A percentile compares a stretch with the other conserved stretches of the same genome.
Evolutionary conservation across 2,113 vertebrate species (phyloP).

Genomic region (Atherinomorus stipes): DNA sequence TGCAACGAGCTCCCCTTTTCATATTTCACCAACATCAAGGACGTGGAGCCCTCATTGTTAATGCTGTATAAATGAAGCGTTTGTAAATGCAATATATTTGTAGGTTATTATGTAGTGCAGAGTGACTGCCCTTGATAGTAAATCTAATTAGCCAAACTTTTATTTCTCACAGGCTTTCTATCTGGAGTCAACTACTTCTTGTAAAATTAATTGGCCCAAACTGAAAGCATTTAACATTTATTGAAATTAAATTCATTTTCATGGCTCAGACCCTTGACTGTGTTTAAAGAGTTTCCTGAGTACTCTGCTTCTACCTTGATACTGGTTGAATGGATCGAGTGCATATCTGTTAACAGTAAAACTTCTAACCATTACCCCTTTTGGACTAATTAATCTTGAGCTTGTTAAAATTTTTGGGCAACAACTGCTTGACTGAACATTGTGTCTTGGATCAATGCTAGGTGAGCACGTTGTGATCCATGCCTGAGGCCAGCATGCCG

Average conservation of each 20-base stretch:
- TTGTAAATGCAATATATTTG: constrained; percentile 61
- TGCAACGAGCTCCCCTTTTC: constrained; percentile 30
- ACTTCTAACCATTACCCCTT: constrained; percentile 20
- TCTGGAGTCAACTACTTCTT: constrained; percentile 42
- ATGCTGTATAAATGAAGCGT: constrained; percentile 47
- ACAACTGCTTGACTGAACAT: constrained; percentile 38
- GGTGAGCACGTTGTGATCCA: constrained; percentile 34
- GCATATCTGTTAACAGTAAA: constrained; percentile 23
- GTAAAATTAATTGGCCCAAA: constrained; percentile 53
- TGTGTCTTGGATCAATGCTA: constrained; percentile 41
- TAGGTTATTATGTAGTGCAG: constrained; percentile 50
- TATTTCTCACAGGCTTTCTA: constrained; percentile 47
- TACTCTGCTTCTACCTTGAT: constrained; percentile 8
- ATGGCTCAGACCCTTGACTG: constrained; percentile 37
- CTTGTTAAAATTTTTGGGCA: constrained; percentile 24
- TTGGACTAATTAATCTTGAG: constrained; percentile 30
- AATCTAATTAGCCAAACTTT: constrained; percentile 69
- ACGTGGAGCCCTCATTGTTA: constrained; percentile 50
- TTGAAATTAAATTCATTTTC: constrained; percentile 53
- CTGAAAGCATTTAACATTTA: constrained; percentile 49
- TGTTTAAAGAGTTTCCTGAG: constrained; percentile 26
- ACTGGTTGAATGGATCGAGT: constrained; percentile 17
- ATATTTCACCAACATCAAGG: constrained; percentile 64
- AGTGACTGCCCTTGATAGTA: constrained; percentile 59
- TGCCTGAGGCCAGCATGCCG: constrained; percentile 30